Conservation (phyloP, 2,797 vertebrate species). For the Aythya fuligula region DNA sequence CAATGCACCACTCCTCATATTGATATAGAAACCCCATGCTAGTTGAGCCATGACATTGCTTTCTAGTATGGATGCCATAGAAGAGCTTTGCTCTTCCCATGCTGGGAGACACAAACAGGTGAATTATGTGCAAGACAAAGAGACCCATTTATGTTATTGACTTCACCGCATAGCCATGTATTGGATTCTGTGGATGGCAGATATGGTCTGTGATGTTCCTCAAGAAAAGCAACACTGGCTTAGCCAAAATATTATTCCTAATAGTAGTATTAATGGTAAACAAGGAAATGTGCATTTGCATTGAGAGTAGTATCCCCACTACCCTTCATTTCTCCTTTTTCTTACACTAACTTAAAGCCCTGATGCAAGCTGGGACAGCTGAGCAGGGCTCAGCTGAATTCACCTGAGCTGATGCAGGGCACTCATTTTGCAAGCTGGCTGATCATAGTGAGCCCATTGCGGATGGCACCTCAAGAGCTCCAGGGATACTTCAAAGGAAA, state of each 20-base stretch:
- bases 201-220: accelerated
- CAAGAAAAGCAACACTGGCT: not conserved
- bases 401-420: not conserved
- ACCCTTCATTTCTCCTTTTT: not conserved
- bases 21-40: not conserved
- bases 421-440: not conserved
- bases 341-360: not conserved
- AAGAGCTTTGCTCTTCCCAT: not conserved
- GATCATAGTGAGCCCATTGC: not conserved
- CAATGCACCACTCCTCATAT: accelerated
- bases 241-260: not conserved
- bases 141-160: not conserved
- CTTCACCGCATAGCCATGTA: not conserved
- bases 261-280: not conserved
- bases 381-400: not conserved
- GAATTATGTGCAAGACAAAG: not conserved
- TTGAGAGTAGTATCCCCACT: not conserved
- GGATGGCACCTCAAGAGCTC: not conserved
- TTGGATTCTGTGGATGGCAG: not conserved
- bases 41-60: not conserved
- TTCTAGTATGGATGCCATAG: not conserved
- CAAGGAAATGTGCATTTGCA: not conserved
- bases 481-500: conserved; percentile 60
- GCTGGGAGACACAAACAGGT: not conserved
- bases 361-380: not conserved